phyloP scores from a whole-genome alignment of 2,888 invertebrate species.

The Lucinisca nassula region DNA sequence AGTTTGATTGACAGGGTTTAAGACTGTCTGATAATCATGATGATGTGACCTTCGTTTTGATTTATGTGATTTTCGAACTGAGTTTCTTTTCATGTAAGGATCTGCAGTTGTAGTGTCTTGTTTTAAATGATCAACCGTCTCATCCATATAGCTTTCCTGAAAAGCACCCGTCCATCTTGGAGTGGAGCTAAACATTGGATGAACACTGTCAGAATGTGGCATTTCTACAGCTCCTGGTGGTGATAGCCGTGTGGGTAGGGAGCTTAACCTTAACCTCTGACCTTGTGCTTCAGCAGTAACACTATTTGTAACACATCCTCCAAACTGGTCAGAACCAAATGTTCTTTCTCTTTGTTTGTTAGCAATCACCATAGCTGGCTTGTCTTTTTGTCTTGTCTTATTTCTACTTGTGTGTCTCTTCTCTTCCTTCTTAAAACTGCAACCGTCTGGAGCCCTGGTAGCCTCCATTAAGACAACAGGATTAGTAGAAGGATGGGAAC shows the following conservation, averaged over 20 bases:
- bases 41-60: constrained; percentile 58
- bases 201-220: constrained; percentile 54
- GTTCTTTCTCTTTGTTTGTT: constrained; percentile 37
- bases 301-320: background rate
- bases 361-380: constrained; percentile 59
- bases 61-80: constrained; percentile 47
- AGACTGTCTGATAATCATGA: constrained; percentile 68
- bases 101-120: background rate
- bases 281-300: background rate
- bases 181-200: constrained; percentile 71
- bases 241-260: constrained; percentile 56
- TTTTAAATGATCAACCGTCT: constrained; percentile 5
- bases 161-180: constrained; percentile 40
- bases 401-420: constrained; percentile 44
- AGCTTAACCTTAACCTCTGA: constrained; percentile 55
- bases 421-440: background rate
- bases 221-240: constrained; percentile 42
- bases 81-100: constrained; percentile 7
- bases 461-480: background rate
- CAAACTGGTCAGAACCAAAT: background rate
- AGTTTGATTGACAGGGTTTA: constrained; percentile 26
- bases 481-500: background rate
- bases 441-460: background rate
- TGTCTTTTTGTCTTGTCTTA: constrained; percentile 52
- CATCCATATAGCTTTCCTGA: background rate